These are phyloP conservation scores for Choloepus hoffmanni DNA, from an alignment of 2,113 vertebrate species.

Conservation along the genomic window DNA sequence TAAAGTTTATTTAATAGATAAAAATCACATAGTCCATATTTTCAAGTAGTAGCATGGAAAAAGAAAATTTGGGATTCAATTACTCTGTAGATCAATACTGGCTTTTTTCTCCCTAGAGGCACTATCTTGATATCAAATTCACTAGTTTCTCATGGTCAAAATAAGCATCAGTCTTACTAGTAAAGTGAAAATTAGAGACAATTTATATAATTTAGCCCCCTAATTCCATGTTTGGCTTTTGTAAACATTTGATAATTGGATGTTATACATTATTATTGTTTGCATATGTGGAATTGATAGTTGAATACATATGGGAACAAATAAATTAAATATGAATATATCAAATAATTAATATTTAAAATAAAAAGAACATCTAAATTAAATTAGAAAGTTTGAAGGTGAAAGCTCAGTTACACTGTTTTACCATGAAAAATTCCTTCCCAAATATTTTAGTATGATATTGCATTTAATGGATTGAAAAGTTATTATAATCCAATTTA, in stretches of 20 bases:
- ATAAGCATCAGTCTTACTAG: background rate
- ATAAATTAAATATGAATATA: background rate
- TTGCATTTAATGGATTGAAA: background rate
- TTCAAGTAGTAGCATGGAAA: background rate
- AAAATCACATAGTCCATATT: background rate
- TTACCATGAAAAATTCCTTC: background rate
- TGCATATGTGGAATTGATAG: background rate
- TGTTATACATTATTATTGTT: background rate
- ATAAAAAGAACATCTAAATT: background rate
- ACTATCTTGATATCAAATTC: background rate
- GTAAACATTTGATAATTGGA: background rate
- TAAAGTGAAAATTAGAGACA: background rate
- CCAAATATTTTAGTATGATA: background rate
- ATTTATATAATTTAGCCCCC: background rate
- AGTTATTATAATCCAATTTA: background rate
- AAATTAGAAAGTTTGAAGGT: background rate
- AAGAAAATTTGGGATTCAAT: background rate
- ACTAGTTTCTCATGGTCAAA: background rate
- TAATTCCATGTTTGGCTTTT: background rate
- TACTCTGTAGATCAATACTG: background rate
- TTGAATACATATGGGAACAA: background rate
- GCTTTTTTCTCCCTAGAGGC: background rate
- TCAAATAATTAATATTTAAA: background rate
- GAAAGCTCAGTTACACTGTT: background rate
- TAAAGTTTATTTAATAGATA: background rate